phyloP scores from a whole-genome alignment of 2,797 vertebrate species.

The Cuniculus paca region DNA sequence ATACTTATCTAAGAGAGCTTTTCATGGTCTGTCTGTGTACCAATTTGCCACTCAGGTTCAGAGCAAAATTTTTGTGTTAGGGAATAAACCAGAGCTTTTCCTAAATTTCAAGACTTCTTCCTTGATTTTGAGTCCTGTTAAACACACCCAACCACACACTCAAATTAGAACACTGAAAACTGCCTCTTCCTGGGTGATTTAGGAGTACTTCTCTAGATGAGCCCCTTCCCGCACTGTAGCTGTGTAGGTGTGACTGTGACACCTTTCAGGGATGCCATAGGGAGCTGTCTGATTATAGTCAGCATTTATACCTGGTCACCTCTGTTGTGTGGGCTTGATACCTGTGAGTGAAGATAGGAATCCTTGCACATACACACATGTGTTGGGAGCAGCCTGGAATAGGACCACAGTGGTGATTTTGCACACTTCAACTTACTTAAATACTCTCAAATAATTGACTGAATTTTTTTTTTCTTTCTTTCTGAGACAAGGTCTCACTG shows the following conservation, averaged over 20 bases:
- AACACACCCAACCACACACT: not conserved
- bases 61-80: not conserved
- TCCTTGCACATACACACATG: accelerated
- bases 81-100: constrained; percentile 38
- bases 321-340: not conserved
- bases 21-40: not conserved
- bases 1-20: constrained; percentile 46
- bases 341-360: not conserved
- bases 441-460: not conserved
- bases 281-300: not conserved
- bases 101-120: constrained; percentile 19
- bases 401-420: not conserved
- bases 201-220: not conserved
- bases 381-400: not conserved
- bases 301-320: not conserved
- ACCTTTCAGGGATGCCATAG: too few relatives aligned
- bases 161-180: constrained; percentile 34
- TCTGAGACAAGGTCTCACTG: not conserved
- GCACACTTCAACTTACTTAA: not conserved
- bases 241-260: not conserved
- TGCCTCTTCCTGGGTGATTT: not conserved
- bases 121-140: constrained; percentile 14
- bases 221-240: accelerated
- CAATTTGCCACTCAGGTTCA: constrained; percentile 51
- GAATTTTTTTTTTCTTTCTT: not conserved